Conservation (phyloP, 1,140 invertebrate species). For the Aphelenchoides fujianensis region DNA sequence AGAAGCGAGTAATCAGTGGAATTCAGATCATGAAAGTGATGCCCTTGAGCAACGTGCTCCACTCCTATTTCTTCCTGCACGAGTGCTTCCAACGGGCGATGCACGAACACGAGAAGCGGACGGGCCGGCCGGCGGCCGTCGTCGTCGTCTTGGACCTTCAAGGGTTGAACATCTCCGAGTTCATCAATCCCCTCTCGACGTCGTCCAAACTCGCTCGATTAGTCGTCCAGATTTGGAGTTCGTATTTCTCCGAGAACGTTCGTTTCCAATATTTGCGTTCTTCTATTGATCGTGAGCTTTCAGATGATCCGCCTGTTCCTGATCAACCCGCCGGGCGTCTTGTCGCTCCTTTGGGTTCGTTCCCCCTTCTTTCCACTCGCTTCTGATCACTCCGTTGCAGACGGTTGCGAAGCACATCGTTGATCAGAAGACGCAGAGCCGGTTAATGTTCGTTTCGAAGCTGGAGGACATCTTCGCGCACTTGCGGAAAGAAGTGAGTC, state of each 20-base stretch:
- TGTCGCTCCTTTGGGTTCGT: conserved; percentile 46
- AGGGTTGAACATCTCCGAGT: conserved; percentile 32
- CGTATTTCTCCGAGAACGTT: conserved; percentile 46
- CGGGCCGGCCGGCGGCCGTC: conserved; percentile 23
- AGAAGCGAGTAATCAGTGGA: neutral
- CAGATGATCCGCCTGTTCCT: conserved; percentile 41
- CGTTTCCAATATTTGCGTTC: conserved; percentile 32
- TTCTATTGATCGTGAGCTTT: neutral
- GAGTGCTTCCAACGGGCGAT: conserved; percentile 38
- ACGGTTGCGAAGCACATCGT: conserved; percentile 45
- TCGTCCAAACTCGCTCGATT: conserved; percentile 29
- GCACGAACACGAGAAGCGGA: conserved; percentile 29
- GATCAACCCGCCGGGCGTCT: conserved; percentile 35
- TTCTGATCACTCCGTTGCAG: no score
- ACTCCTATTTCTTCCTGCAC: conserved; percentile 40
- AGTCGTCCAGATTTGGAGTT: conserved; percentile 42
- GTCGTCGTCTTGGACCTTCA: conserved; percentile 35
- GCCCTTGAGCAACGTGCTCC: conserved; percentile 36
- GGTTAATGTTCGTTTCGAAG: conserved; percentile 35
- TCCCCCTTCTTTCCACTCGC: no score
- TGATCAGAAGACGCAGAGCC: conserved; percentile 39
- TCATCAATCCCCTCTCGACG: conserved; percentile 35
- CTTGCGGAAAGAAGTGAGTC: conserved; percentile 29
- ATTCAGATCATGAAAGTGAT: conserved; percentile 38
- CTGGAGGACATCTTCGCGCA: conserved; percentile 31